Evolutionary conservation across 2,113 vertebrate genomes (phyloP), one percentile per base, ranked within the genome.

Genomic region (Gila orcuttii): DNA sequence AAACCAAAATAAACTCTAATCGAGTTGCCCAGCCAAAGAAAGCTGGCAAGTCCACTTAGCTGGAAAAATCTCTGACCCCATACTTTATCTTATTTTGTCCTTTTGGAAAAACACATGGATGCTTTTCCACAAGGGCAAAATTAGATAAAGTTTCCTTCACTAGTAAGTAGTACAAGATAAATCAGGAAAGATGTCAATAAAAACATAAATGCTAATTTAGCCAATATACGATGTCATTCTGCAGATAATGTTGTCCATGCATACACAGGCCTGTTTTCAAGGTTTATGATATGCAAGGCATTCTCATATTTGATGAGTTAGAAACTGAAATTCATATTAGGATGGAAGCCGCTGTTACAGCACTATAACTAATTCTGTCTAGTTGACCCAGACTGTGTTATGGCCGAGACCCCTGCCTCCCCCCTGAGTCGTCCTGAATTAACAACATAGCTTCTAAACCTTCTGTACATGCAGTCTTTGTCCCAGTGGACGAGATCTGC

Each of bases 1-100:
- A 0, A 75, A 85, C 84, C 64, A 79, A 79, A 85, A 85, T 85
- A 85, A 85, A 64, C 60, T 55, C 5, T 64, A 77, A 52, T 66
- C 42, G 47, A 79, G 75, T 39, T 57, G 69, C 21, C 13, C 15
- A 25, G 69, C 68, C 68, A 83, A 39, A 64, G 42, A 28, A 69
- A 39, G 42, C 71, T 77, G 79, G 55, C 71, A 31, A 82, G 28
- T 74, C 69, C 60, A 85, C 36, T 68, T 39, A 50, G 13, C 45
- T 85, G 75, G 42, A 52, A 79, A 79, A 39, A 79, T 79, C 59
- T 85, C 36, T 76, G 82, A 73, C 82, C 69, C 36, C n/a, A 36
- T 25, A 57, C 21, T 64, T 42, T 57, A 57, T 57, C 19, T 42
- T n/a, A 62, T 62, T 7, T 23, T 57, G 10, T 31, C 19, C 28